Evolutionary conservation across 2,113 vertebrate species (phyloP).

Genomic region (Acanthochromis polyacanthus): DNA sequence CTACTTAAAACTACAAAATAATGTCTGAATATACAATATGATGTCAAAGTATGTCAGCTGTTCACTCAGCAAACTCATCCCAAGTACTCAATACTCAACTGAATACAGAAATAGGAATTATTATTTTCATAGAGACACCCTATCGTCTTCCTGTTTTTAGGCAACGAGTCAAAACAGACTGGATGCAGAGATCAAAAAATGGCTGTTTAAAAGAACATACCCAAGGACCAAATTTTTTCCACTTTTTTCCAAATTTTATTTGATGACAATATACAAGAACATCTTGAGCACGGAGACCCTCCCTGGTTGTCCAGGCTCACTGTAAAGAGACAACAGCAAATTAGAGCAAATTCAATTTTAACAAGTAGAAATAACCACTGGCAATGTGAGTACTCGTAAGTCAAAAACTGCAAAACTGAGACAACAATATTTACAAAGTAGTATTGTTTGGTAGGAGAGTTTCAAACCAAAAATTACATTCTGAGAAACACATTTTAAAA

Average conservation of each 20-base stretch:
- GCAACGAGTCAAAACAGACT: no score
- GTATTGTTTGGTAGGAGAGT: neutral
- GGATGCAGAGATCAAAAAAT: neutral
- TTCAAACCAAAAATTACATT: neutral
- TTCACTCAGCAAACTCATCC: no score
- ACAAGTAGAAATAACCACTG: neutral
- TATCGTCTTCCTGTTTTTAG: neutral
- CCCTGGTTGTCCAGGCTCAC: slow-evolving; percentile 78
- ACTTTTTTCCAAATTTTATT: slow-evolving; percentile 83
- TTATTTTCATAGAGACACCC: no score
- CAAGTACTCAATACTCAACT: no score
- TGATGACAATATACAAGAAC: slow-evolving; percentile 85
- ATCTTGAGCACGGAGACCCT: slow-evolving; percentile 80
- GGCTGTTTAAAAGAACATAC: slow-evolving; percentile 2
- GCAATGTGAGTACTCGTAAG: neutral
- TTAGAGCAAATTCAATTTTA: slow-evolving; percentile 3
- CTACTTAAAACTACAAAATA: no score
- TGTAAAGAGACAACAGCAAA: slow-evolving; percentile 57
- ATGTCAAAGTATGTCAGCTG: no score
- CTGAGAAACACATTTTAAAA: neutral
- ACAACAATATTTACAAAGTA: neutral
- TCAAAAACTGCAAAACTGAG: neutral
- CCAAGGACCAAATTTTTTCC: neutral
- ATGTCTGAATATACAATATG: no score
- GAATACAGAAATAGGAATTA: neutral